Evolutionary conservation across 2,797 vertebrate species (phyloP).

Genomic region (Phalloptychus januarius): DNA sequence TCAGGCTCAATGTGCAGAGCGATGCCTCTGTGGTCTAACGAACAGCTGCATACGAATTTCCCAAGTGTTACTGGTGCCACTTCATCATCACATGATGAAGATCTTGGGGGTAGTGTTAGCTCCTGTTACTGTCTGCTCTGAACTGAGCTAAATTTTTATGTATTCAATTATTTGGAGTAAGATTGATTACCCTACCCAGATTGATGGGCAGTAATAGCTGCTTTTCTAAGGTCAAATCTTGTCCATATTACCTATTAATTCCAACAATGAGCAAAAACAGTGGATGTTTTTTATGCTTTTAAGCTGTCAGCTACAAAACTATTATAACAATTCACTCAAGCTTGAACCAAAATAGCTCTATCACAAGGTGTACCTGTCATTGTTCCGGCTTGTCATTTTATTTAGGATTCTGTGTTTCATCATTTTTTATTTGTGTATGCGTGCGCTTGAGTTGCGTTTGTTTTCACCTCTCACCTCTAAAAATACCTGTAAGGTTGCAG

Average conservation of each 20-base stretch:
- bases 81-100: background rate
- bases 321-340: background rate
- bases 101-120: background rate
- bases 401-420: background rate
- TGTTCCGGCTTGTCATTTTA: background rate
- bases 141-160: background rate
- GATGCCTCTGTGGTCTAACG: background rate
- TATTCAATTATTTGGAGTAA: background rate
- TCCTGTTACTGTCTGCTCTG: background rate
- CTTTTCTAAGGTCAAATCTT: background rate
- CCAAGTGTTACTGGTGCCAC: background rate
- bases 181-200: background rate
- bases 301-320: background rate
- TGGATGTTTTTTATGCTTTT: background rate
- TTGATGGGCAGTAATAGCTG: background rate
- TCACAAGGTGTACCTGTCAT: background rate
- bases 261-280: background rate
- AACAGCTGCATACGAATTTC: background rate
- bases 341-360: background rate
- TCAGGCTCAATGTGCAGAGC: background rate
- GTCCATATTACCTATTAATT: background rate
- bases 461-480: background rate
- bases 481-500: background rate
- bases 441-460: background rate
- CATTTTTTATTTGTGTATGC: background rate